Base-by-base conservation (phyloP, 2,888 invertebrate species). In the Chydorus sphaericus region DNA sequence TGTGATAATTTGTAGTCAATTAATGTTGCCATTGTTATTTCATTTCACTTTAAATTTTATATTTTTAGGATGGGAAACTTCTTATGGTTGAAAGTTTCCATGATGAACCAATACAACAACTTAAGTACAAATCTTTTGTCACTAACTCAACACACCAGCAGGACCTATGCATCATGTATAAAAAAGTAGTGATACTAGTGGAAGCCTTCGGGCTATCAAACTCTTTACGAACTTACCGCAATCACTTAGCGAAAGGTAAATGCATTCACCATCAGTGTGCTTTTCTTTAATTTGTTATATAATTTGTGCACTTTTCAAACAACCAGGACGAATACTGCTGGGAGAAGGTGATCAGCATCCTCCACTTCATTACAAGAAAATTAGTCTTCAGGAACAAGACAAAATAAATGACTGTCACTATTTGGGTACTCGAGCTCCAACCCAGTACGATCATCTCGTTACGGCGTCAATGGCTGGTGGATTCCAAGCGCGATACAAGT, bases 31-130 rank as follows among this genome's bases (percentile, higher is more conserved):
- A 26, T 16, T 16, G 23, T 33, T 57, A 30, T 50, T 18, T 14
- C 20, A 23, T 31, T n/a, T 44, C 16, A 26, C 20, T 38, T 26
- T 26, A n/a, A 49, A 36, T 20, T 28, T 49, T 48, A 37, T 14
- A 20, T 37, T 50, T 31, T 44, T 62, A 79, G 78, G 82, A 80
- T 60, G 91, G 91, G 16, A 80, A 82, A 57, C 73, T 88, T 59
- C 71, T 96, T 49, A 73, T 90, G 39, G 81, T 83, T 48, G 92
- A 94, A 67, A 81, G 84, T 66, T 77, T 91, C 59, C 90, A 93
- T 66, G 82, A 83, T 63, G 87, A 84, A 65, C 77, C 82, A 8
- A 84, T 93, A 14, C 70, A 80, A 55, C 79, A 77, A 62, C 76
- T 94, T 58, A 88, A 89, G 67, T 85, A 90, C 65, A 83, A 87